phyloP scores from a whole-genome alignment of 2,797 vertebrate species.

The Tenualosa thibaudeaui region DNA sequence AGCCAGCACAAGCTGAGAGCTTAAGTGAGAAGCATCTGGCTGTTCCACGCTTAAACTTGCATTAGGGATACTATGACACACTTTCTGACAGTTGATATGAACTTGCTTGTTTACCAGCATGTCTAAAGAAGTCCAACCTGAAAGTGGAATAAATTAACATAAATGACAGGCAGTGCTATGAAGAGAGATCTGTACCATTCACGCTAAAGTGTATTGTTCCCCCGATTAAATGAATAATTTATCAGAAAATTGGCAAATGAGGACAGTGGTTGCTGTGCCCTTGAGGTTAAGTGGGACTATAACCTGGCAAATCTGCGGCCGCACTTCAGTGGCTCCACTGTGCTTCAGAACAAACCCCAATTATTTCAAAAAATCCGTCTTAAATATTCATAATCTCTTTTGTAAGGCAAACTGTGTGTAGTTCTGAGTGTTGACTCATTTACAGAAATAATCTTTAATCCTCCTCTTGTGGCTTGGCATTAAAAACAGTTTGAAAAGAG shows the following conservation, averaged over 20 bases:
- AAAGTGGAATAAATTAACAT: not conserved
- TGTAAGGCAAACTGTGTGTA: constrained; percentile 69
- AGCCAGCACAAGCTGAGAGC: not conserved
- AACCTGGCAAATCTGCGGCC: constrained; percentile 50
- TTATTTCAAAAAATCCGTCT: constrained; percentile 69
- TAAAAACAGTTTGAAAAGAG: constrained; percentile 47
- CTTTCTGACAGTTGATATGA: constrained; percentile 10
- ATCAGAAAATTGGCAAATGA: constrained; percentile 11
- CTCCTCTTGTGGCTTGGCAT: constrained; percentile 64
- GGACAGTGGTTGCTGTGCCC: constrained; percentile 10
- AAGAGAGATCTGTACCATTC: not conserved
- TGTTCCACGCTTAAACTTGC: constrained; percentile 4
- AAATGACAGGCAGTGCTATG: not conserved
- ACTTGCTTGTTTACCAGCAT: constrained; percentile 1
- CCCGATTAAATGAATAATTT: constrained; percentile 16
- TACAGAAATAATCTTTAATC: constrained; percentile 70
- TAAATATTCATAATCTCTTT: constrained; percentile 73
- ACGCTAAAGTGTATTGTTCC: not conserved
- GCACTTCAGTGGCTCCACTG: constrained; percentile 46
- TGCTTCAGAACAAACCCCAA: constrained; percentile 62
- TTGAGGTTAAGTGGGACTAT: constrained; percentile 42
- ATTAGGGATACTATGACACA: not conserved
- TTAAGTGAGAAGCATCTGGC: not conserved
- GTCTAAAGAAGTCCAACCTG: not conserved
- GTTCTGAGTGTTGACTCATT: constrained; percentile 69